A percentile compares a stretch with the other conserved stretches of the same genome.
Evolutionary conservation across 2,888 invertebrate species (phyloP).

Genomic region (Gibbula magus): DNA sequence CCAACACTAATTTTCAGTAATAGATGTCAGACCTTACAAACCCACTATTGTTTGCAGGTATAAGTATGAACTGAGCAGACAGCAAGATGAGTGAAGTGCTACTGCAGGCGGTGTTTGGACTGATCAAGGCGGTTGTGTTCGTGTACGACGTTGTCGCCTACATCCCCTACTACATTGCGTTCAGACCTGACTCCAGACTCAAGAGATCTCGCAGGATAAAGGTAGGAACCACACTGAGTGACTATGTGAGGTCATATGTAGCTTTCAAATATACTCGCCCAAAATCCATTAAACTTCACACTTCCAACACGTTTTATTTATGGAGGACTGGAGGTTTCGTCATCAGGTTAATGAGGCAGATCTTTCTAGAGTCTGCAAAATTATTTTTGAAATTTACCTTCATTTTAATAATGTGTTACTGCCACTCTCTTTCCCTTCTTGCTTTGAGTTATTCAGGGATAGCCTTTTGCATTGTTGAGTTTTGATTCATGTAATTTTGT

Average conservation of each 20-base stretch:
- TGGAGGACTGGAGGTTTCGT: too few species aligned
- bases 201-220: conserved; percentile 60
- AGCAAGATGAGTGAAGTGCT: conserved; percentile 56
- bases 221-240: conserved; percentile 47
- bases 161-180: conserved; percentile 90
- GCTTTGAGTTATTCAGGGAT: too few species aligned
- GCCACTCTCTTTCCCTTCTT: too few species aligned
- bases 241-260: not conserved
- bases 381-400: too few species aligned
- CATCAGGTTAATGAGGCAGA: too few species aligned
- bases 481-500: conserved; percentile 29
- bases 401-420: too few species aligned
- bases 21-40: too few species aligned
- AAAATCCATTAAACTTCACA: not conserved
- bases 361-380: too few species aligned
- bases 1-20: too few species aligned
- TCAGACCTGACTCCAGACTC: conserved; percentile 77
- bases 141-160: conserved; percentile 93
- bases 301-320: not conserved
- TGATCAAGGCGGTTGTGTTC: conserved; percentile 77
- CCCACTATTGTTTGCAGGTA: not conserved
- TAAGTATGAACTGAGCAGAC: not conserved
- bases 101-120: conserved; percentile 50
- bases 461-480: not conserved
- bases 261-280: not conserved